A percentile compares a stretch with the other conserved stretches of the same genome.
Conservation (phyloP, 1,140 invertebrate genomes). For the Philotrypesis tridentata region DNA sequence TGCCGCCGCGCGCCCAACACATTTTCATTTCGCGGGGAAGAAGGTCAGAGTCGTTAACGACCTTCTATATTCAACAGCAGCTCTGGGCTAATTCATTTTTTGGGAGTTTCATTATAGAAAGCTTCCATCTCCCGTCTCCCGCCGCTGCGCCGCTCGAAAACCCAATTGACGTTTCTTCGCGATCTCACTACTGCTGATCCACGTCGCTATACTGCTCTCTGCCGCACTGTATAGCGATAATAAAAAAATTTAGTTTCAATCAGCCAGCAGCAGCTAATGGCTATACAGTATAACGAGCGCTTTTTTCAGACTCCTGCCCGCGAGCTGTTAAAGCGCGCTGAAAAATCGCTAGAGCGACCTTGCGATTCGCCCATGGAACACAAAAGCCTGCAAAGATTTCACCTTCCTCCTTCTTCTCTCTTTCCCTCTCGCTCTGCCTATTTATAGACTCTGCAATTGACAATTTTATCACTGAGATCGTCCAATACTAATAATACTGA, state of each 20-base stretch:
- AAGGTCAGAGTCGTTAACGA: constrained; percentile 2
- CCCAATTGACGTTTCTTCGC: neutral
- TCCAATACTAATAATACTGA: neutral
- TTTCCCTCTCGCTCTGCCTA: no score
- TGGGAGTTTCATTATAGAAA: constrained; percentile 5
- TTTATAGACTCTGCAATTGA: neutral
- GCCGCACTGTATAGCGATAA: no score
- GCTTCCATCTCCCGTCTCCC: no score
- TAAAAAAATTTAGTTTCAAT: neutral
- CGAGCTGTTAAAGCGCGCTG: neutral
- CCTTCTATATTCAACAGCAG: no score
- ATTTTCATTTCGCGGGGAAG: neutral
- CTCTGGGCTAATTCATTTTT: constrained; percentile 28
- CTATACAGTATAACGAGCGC: no score
- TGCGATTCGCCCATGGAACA: constrained; percentile 19
- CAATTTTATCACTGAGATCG: neutral
- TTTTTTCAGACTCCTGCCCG: no score
- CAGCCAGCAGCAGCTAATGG: no score
- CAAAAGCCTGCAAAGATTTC: constrained; percentile 15
- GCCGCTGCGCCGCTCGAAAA: neutral
- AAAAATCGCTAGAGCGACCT: constrained; percentile 1
- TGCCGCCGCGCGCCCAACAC: neutral
- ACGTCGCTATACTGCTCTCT: no score
- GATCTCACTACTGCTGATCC: no score
- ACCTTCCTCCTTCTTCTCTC: neutral